Conservation (phyloP, 1,140 invertebrate species). For the Caenorhabditis latens region DNA sequence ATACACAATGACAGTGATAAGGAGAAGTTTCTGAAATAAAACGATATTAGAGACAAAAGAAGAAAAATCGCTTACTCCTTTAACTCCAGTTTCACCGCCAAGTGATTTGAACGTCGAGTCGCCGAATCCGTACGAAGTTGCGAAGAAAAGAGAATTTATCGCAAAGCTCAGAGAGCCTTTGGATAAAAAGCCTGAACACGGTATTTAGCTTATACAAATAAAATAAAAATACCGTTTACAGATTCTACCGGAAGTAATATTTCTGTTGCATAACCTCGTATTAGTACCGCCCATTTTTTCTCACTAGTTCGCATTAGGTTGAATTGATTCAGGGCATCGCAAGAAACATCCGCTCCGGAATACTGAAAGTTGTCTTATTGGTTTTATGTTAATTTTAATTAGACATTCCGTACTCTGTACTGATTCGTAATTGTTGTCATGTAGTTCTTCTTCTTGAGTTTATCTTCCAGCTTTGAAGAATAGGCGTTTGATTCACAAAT, state of each 20-base stretch:
- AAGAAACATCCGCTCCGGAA: not conserved
- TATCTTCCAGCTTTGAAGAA: constrained; percentile 15
- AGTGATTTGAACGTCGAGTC: constrained; percentile 37
- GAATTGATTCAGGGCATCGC: constrained; percentile 25
- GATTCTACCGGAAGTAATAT: not conserved
- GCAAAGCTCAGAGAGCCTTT: not conserved
- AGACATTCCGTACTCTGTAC: not conserved
- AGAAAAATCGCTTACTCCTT: not conserved
- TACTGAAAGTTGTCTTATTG: not conserved
- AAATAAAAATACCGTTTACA: not conserved
- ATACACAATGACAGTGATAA: constrained; percentile 15
- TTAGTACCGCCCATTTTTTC: constrained; percentile 33
- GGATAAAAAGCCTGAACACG: not conserved
- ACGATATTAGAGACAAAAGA: not conserved
- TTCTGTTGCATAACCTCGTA: constrained; percentile 1
- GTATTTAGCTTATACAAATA: not conserved
- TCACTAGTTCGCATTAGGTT: not conserved
- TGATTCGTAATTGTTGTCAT: constrained; percentile 16
- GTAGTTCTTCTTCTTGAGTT: constrained; percentile 26
- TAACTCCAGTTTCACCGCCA: constrained; percentile 9
- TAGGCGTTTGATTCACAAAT: not conserved
- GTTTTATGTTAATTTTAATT: not conserved
- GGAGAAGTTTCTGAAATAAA: constrained; percentile 23
- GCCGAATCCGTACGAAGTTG: constrained; percentile 4
- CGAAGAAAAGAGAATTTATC: constrained; percentile 29